Conservation (phyloP, 23 tunicate species). For the Trididemnum miniatum region DNA sequence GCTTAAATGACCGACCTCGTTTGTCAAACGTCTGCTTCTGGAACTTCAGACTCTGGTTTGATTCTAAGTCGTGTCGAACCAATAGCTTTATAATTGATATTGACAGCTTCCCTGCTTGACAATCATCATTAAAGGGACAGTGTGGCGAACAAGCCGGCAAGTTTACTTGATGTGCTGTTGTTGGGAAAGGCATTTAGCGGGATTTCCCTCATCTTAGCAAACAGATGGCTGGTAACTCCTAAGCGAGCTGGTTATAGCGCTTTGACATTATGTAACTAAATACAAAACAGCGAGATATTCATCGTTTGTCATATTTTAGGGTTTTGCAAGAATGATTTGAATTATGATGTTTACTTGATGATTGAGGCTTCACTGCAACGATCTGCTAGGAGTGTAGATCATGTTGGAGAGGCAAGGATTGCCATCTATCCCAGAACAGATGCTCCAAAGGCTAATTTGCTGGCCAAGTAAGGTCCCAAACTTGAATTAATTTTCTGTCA, state of each 20-base stretch:
- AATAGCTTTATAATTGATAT: too few species aligned
- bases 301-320: conserved; percentile 47
- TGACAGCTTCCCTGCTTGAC: too few species aligned
- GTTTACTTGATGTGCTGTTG: neutral
- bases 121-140: too few species aligned
- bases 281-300: too few species aligned
- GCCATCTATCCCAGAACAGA: conserved; percentile 91
- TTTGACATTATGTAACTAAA: too few species aligned
- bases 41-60: too few species aligned
- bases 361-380: conserved; percentile 55
- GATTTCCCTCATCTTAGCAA: neutral
- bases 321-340: conserved; percentile 86
- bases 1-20: too few species aligned
- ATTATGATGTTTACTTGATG: conserved; percentile 71
- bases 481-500: neutral
- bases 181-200: neutral
- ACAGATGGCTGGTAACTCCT: too few species aligned
- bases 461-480: conserved; percentile 69
- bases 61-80: too few species aligned
- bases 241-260: too few species aligned
- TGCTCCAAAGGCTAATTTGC: conserved; percentile 65
- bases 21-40: neutral
- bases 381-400: conserved; percentile 4
- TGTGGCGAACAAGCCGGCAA: too few species aligned
- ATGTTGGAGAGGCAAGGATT: conserved; percentile 72